These are phyloP conservation scores for Salvelinus namaycush DNA, from an alignment of 2,113 vertebrate species.

Conservation along the genomic window DNA sequence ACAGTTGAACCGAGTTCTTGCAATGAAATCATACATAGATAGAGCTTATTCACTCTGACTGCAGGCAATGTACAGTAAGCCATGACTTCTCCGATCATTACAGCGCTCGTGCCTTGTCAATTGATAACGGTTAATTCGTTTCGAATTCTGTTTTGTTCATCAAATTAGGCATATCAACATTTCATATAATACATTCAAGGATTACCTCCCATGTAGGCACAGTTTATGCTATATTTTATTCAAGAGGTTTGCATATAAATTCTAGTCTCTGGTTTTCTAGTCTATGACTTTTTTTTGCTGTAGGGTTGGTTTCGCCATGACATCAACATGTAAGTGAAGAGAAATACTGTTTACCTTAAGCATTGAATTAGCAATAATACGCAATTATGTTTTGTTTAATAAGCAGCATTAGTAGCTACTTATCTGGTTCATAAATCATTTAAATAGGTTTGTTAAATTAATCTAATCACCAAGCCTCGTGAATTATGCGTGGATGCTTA, in stretches of 20 bases:
- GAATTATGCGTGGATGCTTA: neutral
- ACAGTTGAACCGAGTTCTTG: neutral
- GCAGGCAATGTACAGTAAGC: neutral
- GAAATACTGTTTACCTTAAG: neutral
- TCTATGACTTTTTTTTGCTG: neutral
- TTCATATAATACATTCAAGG: neutral
- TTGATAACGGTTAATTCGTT: neutral
- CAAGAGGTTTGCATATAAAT: neutral
- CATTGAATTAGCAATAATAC: neutral
- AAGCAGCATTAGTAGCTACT: neutral
- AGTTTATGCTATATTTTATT: neutral
- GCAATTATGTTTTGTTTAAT: neutral
- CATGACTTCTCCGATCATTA: neutral
- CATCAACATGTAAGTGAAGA: neutral
- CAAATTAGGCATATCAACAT: neutral
- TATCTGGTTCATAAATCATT: neutral
- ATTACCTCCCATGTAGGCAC: neutral
- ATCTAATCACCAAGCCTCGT: neutral
- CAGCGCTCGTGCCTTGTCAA: neutral
- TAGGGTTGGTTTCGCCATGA: neutral
- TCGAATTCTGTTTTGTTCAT: neutral
- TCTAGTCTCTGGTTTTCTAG: neutral
- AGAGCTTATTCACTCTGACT: neutral
- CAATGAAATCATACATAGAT: neutral
- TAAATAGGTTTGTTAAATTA: neutral